Conservation (phyloP, 2,113 vertebrate species). For the Acanthisitta chloris region DNA sequence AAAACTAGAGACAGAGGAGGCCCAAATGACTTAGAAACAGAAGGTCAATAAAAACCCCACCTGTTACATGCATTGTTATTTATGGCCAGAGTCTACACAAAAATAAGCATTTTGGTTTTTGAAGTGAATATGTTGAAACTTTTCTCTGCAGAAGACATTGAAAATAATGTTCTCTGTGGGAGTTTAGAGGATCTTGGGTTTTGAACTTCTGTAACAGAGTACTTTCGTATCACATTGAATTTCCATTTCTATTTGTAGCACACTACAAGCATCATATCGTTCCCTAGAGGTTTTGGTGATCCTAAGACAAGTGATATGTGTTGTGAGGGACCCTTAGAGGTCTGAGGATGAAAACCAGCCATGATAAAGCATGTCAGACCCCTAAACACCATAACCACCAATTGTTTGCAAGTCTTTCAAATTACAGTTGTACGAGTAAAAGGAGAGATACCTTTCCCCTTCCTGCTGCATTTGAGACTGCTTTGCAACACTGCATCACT, state of each 20-base stretch:
- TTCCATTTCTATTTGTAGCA: not conserved
- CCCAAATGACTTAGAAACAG: not conserved
- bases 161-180: not conserved
- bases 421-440: not conserved
- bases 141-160: not conserved
- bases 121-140: not conserved
- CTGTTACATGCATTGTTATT: not conserved
- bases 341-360: not conserved
- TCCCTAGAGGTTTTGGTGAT: not conserved
- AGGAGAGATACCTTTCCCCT: not conserved
- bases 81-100: not conserved
- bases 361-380: not conserved
- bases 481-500: fast-evolving
- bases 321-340: not conserved
- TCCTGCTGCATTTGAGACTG: not conserved
- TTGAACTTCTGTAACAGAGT: not conserved
- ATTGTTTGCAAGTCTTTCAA: not conserved
- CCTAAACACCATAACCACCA: not conserved
- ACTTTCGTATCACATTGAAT: not conserved
- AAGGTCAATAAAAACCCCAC: not conserved
- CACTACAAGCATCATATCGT: not conserved
- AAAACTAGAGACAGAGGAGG: not conserved
- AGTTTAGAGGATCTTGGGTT: not conserved
- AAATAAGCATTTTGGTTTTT: not conserved
- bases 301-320: not conserved